These are phyloP conservation scores for Nesoenas mayeri DNA, from an alignment of 2,113 vertebrate genomes.

Conservation along the genomic window DNA sequence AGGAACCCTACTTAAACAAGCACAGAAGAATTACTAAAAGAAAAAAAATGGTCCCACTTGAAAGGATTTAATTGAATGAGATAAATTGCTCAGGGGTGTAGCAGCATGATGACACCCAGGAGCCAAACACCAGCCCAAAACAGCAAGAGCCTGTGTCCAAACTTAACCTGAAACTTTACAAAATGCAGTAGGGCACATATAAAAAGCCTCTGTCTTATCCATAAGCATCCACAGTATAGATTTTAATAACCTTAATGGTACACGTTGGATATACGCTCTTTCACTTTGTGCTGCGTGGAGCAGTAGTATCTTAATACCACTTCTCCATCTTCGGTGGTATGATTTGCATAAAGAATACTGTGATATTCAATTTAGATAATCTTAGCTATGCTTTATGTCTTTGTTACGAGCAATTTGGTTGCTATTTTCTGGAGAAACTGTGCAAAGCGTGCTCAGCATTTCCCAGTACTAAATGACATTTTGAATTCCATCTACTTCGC, in stretches of 20 bases:
- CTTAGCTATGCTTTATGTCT: background rate
- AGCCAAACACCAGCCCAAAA: background rate
- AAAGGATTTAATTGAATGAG: background rate
- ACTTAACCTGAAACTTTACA: background rate
- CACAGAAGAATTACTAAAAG: background rate
- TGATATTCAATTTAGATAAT: background rate
- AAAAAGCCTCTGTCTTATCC: background rate
- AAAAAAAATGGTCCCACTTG: background rate
- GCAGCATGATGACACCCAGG: accelerated
- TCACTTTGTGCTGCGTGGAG: background rate
- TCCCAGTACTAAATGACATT: background rate
- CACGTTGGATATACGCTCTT: background rate
- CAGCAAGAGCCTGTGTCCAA: accelerated
- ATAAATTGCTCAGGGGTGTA: background rate
- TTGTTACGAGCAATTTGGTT: background rate
- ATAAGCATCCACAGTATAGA: background rate
- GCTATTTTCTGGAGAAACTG: background rate
- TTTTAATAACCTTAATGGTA: background rate
- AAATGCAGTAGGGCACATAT: background rate
- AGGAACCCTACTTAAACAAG: background rate
- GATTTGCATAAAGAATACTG: background rate
- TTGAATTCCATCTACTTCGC: background rate
- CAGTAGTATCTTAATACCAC: background rate
- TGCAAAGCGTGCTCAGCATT: background rate
- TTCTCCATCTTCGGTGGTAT: background rate